These are phyloP conservation scores for Ciconia maguari DNA, from an alignment of 2,113 vertebrate genomes.

Conservation along the genomic window DNA sequence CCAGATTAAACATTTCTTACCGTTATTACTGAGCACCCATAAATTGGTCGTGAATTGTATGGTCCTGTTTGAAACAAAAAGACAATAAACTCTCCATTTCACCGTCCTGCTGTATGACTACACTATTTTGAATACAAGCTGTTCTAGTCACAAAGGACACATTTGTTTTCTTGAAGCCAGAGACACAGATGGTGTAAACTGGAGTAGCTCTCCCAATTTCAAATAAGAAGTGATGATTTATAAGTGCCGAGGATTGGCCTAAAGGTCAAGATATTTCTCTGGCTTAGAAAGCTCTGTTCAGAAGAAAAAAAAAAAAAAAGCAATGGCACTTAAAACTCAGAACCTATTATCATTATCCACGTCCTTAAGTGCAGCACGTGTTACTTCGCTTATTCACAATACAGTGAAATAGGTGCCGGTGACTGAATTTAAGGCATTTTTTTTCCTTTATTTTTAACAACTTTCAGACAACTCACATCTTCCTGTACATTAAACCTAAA, in stretches of 20 bases:
- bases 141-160: conserved; percentile 39
- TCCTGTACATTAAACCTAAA: neutral
- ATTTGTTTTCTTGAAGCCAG: conserved; percentile 27
- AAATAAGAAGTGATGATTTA: neutral
- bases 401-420: neutral
- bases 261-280: conserved; percentile 39
- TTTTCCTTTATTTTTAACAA: neutral
- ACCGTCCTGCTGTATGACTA: neutral
- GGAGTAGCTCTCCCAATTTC: neutral
- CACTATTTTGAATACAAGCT: conserved; percentile 38
- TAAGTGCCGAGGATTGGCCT: conserved; percentile 28
- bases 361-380: neutral
- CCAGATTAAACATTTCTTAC: conserved; percentile 16
- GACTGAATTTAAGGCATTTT: neutral
- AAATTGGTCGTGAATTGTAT: neutral
- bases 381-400: neutral
- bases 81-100: neutral
- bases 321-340: conserved; percentile 46
- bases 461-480: neutral
- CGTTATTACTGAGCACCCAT: neutral
- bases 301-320: neutral
- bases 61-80: neutral
- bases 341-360: neutral
- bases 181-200: conserved; percentile 39
- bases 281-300: conserved; percentile 1